Percentiles rank a stretch among this genome's conserved stretches.
These are phyloP conservation scores for Mythimna lalbum DNA, from an alignment of 2,888 invertebrate genomes.

Conservation along the genomic window DNA sequence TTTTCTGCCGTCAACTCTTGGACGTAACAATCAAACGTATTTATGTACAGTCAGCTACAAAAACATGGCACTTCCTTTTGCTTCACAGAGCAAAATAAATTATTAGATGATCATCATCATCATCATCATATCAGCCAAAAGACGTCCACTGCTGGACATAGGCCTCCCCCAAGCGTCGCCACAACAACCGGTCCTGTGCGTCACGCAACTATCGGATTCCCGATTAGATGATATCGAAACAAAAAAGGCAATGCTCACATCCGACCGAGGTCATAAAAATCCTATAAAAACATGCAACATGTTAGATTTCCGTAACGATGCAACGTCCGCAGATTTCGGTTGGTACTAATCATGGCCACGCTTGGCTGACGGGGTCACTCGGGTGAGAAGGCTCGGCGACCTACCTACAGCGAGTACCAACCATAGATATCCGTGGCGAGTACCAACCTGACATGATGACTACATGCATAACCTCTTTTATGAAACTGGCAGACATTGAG, in stretches of 20 bases:
- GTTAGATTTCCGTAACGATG: constrained; percentile 32
- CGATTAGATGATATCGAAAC: background rate
- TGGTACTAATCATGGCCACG: constrained; percentile 40
- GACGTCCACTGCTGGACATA: too few relatives aligned
- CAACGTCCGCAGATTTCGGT: constrained; percentile 38
- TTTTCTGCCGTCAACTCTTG: too few relatives aligned
- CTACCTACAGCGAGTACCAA: constrained; percentile 16
- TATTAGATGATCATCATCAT: background rate
- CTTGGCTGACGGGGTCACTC: constrained; percentile 47
- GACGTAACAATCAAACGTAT: too few relatives aligned
- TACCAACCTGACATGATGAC: constrained; percentile 6
- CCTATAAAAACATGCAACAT: constrained; percentile 35
- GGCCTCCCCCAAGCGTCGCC: too few relatives aligned
- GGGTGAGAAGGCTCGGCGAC: constrained; percentile 29
- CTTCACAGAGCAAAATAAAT: too few relatives aligned
- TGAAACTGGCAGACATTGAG: background rate
- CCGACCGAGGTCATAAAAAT: constrained; percentile 7
- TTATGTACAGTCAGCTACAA: too few relatives aligned
- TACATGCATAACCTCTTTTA: background rate
- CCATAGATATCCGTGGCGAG: too few relatives aligned
- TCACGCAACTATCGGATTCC: too few relatives aligned
- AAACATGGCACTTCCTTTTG: too few relatives aligned
- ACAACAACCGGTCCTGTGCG: too few relatives aligned
- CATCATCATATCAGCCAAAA: too few relatives aligned
- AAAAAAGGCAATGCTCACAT: background rate